These are phyloP conservation scores for Drosophila rubida DNA, from an alignment of 2,888 invertebrate genomes.

Conservation along the genomic window DNA sequence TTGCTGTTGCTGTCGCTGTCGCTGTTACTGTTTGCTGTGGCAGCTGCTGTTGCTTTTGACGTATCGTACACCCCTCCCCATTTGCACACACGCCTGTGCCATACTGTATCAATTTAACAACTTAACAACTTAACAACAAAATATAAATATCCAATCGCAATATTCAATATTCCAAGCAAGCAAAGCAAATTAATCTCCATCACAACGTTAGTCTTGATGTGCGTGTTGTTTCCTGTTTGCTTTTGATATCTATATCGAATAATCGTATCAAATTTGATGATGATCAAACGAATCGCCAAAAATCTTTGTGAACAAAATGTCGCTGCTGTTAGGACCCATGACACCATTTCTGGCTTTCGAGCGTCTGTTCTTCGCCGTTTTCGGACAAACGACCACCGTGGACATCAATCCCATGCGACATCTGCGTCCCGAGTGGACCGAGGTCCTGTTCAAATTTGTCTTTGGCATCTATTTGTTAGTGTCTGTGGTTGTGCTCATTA, in stretches of 20 bases:
- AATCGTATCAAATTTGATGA: background rate
- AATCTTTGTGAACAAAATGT: slow-evolving; percentile 24
- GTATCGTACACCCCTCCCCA: slow-evolving; percentile 38
- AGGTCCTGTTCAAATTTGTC: slow-evolving; percentile 94
- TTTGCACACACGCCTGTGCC: slow-evolving; percentile 79
- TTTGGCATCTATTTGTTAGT: slow-evolving; percentile 99
- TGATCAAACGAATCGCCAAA: slow-evolving; percentile 3
- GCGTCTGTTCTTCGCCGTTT: slow-evolving; percentile 98
- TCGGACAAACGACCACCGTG: slow-evolving; percentile 95
- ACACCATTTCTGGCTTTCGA: slow-evolving; percentile 97
- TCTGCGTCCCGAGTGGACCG: slow-evolving; percentile 92
- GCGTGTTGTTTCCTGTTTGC: slow-evolving; percentile 7
- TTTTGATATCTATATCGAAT: slow-evolving; percentile 17
- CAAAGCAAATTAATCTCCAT: slow-evolving; percentile 24
- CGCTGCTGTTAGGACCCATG: slow-evolving; percentile 86
- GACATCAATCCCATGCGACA: slow-evolving; percentile 91
- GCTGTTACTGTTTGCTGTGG: slow-evolving; percentile 63
- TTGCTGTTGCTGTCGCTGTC: slow-evolving; percentile 53
- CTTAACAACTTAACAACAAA: no score
- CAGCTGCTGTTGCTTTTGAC: slow-evolving; percentile 57
- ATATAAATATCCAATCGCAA: slow-evolving; percentile 23
- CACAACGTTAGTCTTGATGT: slow-evolving; percentile 45
- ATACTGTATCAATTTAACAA: slow-evolving; percentile 24
- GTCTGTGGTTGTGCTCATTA: slow-evolving; percentile 98
- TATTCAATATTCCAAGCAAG: slow-evolving; percentile 24